Evolutionary conservation across 2,888 invertebrate genomes (phyloP), one percentile per base, ranked within the genome.

Genomic region (Calameuta pallipes): DNA sequence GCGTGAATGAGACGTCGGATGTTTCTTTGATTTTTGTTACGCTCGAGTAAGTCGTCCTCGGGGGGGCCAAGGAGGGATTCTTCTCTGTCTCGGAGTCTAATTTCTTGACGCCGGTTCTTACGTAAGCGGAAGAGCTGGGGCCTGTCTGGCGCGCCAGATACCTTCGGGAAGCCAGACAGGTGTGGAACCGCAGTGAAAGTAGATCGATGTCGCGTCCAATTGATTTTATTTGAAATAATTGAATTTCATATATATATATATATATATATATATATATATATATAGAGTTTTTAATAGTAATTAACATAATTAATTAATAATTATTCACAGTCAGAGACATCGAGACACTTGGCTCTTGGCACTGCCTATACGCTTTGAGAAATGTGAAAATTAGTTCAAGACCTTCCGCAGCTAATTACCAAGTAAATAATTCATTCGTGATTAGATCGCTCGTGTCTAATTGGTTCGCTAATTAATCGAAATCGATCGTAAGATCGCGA

Each of bases 391-490:
- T 41, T 41, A 41, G 15, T 41, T 15, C 41, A 15, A 15, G 41
- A 41, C 41, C 41, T 41, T 41, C 41, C 41, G 6, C 15, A 41
- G 75, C 84, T 83, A 87, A 88, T 87, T 87, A 87, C 84, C 83
- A 85, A 77, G 87, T 88, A 84, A 84, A 85, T 84, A 83, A 85
- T 85, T 85, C 84, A 84, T 13, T 84, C 78, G 83, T 30, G 81
- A 80, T 82, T 81, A 81, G 81, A 81, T 78, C 80, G 41, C 74
- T 76, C 78, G 77, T 76, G 81, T 81, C 83, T 83, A 84, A 85
- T 84, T 83, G 82, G 83, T 82, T 81, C 80, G 83, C 82, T 85
- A 84, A 85, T 87, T 87, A 85, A 85, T 85, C 83, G 82, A 82
- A 82, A 82, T 79, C 82, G 82, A 81, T 81, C 80, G 79, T 79